phyloP scores from a whole-genome alignment of 2,113 vertebrate genomes.

The Hemiscyllium ocellatum region DNA sequence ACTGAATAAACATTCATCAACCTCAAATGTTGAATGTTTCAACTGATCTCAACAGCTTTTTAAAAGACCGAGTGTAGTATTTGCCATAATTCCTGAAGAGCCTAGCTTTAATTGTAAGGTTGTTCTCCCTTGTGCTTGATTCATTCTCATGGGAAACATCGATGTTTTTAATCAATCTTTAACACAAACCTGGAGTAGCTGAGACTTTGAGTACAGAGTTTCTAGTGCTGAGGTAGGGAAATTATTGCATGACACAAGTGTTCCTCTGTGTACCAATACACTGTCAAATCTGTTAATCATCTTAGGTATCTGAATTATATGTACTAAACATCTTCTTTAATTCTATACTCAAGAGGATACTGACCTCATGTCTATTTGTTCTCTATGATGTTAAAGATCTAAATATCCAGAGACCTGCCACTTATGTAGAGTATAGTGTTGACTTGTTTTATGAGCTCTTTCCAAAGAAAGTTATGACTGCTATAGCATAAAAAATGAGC shows the following conservation, averaged over 20 bases:
- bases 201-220: no score
- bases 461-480: not conserved
- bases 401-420: no score
- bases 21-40: not conserved
- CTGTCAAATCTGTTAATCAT: not conserved
- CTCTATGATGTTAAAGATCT: no score
- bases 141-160: not conserved
- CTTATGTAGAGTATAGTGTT: no score
- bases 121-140: not conserved
- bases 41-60: not conserved
- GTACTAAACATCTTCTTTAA: not conserved
- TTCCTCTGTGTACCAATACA: no score
- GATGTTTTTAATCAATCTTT: no score
- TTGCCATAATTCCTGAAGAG: not conserved
- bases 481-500: not conserved
- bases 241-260: no score
- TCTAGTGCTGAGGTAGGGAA: no score
- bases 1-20: not conserved
- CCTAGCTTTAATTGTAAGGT: not conserved
- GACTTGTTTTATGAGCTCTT: not conserved
- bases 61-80: not conserved
- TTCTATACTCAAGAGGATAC: not conserved
- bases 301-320: not conserved
- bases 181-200: no score
- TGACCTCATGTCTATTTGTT: not conserved